phyloP scores from a whole-genome alignment of 2,797 vertebrate genomes.

The Malurus splendens region DNA sequence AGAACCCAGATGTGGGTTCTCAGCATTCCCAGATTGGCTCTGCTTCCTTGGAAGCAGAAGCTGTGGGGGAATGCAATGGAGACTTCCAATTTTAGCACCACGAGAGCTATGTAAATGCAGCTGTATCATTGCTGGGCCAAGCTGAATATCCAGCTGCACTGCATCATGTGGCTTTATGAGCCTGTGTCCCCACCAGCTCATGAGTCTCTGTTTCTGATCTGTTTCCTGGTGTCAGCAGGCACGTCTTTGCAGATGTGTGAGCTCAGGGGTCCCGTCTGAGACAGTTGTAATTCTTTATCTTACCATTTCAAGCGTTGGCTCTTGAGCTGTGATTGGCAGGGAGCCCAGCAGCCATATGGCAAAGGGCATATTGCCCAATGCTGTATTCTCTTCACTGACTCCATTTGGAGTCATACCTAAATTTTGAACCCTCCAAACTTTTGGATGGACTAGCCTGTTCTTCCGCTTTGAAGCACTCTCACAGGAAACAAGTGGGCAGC shows the following conservation, averaged over 20 bases:
- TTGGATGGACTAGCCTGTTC: background rate
- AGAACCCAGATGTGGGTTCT: constrained; percentile 17
- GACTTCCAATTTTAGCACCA: background rate
- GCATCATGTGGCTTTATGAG: constrained; percentile 36
- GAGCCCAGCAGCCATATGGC: background rate
- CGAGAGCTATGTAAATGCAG: constrained; percentile 1
- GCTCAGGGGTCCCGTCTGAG: background rate
- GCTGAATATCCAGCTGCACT: constrained; percentile 34
- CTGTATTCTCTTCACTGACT: background rate
- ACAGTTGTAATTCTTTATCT: background rate
- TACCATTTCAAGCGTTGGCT: background rate
- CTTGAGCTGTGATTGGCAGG: background rate
- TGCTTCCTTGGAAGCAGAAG: constrained; percentile 24
- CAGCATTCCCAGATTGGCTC: background rate
- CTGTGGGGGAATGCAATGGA: background rate
- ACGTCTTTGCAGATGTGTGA: background rate
- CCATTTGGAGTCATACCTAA: background rate
- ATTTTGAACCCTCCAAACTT: background rate
- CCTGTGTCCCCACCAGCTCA: background rate
- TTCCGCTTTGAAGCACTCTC: background rate
- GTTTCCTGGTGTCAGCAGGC: background rate
- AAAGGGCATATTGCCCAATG: background rate
- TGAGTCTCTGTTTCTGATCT: constrained; percentile 21
- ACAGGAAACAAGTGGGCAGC: background rate
- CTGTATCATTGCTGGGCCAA: background rate